Conservation (phyloP, 1,140 invertebrate species). For the Gyrodactylus bullatarudis region DNA sequence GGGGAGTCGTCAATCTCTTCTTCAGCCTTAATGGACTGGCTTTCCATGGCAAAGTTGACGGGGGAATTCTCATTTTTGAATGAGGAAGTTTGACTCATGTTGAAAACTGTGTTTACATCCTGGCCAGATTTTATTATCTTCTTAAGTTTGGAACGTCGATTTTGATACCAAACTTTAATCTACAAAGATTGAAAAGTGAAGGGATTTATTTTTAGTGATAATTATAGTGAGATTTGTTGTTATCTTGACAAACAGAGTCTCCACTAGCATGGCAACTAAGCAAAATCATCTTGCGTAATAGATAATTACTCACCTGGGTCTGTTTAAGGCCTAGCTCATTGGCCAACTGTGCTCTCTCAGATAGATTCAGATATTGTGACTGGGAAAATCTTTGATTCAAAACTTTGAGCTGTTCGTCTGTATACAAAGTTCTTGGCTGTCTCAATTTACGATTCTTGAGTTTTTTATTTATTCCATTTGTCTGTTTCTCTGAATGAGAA, state of each 20-base stretch:
- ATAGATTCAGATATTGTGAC: background rate
- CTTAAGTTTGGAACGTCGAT: background rate
- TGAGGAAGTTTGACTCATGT: no score
- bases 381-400: background rate
- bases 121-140: background rate
- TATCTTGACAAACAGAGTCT: background rate
- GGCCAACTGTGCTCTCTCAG: background rate
- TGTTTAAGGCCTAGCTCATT: background rate
- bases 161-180: background rate
- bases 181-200: background rate
- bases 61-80: no score
- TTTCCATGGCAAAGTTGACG: no score
- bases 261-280: background rate
- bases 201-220: background rate
- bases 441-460: background rate
- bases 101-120: background rate
- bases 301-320: background rate
- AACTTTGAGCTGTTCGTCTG: background rate
- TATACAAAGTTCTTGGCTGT: background rate
- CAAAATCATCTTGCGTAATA: no score
- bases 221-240: background rate
- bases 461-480: background rate
- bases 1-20: no score
- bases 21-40: no score
- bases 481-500: no score